These are phyloP conservation scores for Drosophila nikananu DNA, from an alignment of 1,140 invertebrate genomes.

Conservation along the genomic window DNA sequence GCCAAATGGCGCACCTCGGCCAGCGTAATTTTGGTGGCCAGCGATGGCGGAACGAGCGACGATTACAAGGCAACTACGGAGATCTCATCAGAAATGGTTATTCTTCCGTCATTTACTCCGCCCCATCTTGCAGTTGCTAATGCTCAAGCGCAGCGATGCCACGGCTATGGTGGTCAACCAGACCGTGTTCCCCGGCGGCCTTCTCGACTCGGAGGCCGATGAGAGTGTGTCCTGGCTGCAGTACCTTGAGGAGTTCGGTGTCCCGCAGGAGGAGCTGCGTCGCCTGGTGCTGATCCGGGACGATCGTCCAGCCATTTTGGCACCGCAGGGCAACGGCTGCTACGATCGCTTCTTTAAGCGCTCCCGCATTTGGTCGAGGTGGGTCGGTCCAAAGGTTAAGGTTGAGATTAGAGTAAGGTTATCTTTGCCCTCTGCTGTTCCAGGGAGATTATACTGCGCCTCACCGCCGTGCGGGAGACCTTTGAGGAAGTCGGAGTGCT, in stretches of 20 bases:
- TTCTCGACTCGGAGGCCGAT: constrained; percentile 58
- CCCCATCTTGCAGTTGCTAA: constrained; percentile 53
- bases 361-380: constrained; percentile 66
- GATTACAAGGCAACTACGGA: constrained; percentile 55
- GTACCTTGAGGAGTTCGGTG: constrained; percentile 67
- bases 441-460: constrained; percentile 91
- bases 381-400: constrained; percentile 57
- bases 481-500: constrained; percentile 96
- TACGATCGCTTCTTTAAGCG: constrained; percentile 72
- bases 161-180: constrained; percentile 56
- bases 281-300: constrained; percentile 49
- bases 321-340: constrained; percentile 69
- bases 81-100: not conserved
- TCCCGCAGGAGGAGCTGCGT: constrained; percentile 51
- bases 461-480: constrained; percentile 94
- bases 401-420: constrained; percentile 21
- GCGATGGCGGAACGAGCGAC: not conserved
- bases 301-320: constrained; percentile 55
- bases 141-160: constrained; percentile 65
- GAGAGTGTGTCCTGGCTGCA: constrained; percentile 60
- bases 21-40: constrained; percentile 61
- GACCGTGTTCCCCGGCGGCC: constrained; percentile 66
- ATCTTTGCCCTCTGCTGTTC: constrained; percentile 39
- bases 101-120: not conserved
- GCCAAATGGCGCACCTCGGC: constrained; percentile 57